These are phyloP conservation scores for Eumacrocentrus americanus DNA, from an alignment of 2,888 invertebrate species.

Conservation along the genomic window DNA sequence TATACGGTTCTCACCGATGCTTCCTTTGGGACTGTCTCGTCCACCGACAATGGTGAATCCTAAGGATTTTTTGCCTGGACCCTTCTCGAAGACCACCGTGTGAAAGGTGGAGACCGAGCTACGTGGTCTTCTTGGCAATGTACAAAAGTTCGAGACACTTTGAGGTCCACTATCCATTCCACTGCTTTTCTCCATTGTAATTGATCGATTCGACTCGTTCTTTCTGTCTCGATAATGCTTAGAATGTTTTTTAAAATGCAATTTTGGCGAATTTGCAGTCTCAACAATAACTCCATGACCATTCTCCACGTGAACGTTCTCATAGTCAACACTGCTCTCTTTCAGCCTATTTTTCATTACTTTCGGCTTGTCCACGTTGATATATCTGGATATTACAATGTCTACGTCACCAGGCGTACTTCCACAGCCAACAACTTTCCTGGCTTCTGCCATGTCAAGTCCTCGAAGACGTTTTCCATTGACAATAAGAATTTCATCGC, in stretches of 20 bases:
- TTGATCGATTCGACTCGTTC: conserved; percentile 48
- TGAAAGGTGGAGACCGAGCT: conserved; percentile 74
- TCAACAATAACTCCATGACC: conserved; percentile 63
- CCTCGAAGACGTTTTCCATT: conserved; percentile 74
- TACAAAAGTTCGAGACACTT: conserved; percentile 73
- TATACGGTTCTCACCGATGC: conserved; percentile 64
- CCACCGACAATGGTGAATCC: conserved; percentile 93
- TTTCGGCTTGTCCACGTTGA: conserved; percentile 49
- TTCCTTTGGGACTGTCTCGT: conserved; percentile 82
- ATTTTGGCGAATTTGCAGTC: conserved; percentile 58
- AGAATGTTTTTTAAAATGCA: conserved; percentile 55
- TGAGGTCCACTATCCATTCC: conserved; percentile 39
- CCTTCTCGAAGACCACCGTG: conserved; percentile 79
- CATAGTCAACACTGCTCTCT: conserved; percentile 76
- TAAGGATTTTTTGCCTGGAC: conserved; percentile 80
- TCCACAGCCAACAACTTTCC: conserved; percentile 67
- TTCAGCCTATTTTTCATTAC: conserved; percentile 59
- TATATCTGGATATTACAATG: conserved; percentile 69
- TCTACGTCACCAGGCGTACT: conserved; percentile 70
- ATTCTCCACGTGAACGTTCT: conserved; percentile 64
- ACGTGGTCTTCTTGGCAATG: conserved; percentile 73
- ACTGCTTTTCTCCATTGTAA: conserved; percentile 46
- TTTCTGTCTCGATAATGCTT: conserved; percentile 45
- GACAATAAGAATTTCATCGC: conserved; percentile 76
- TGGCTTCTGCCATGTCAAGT: conserved; percentile 70